Evolutionary conservation across 2,113 vertebrate genomes (phyloP).

Genomic region (Centropus unirufus): DNA sequence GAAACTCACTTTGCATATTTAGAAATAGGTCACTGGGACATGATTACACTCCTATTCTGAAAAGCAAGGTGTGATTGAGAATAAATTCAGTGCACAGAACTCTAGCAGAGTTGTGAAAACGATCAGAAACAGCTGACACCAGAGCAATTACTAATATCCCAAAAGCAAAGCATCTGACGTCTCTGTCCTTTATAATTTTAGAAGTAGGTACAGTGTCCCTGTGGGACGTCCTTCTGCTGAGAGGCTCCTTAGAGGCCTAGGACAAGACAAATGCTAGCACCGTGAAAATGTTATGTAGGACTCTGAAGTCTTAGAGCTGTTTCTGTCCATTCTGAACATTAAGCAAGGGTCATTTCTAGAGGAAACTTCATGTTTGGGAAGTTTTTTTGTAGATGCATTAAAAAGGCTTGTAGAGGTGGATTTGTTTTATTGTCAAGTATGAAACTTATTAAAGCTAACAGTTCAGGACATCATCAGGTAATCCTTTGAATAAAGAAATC

Average conservation of each 20-base stretch:
- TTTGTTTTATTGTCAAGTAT: neutral
- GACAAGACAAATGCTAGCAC: neutral
- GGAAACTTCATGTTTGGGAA: neutral
- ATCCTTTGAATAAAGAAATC: neutral
- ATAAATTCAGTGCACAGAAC: neutral
- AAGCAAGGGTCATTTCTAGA: neutral
- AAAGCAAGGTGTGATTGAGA: neutral
- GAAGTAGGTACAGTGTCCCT: neutral
- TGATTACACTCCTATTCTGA: neutral
- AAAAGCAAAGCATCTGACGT: neutral
- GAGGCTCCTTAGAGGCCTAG: neutral
- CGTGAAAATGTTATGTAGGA: neutral
- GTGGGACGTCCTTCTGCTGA: neutral
- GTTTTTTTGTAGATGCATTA: neutral
- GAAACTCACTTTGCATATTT: constrained; percentile 29
- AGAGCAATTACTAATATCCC: neutral
- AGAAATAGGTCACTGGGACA: constrained; percentile 62
- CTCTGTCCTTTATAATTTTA: neutral
- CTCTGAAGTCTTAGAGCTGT: neutral
- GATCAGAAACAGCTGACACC: neutral
- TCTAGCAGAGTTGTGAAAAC: neutral
- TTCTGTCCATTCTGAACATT: neutral
- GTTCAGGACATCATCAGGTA: neutral
- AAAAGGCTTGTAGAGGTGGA: neutral
- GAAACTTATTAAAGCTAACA: neutral